Evolutionary conservation across 2,113 vertebrate species (phyloP).

Genomic region (Lepisosteus oculatus): DNA sequence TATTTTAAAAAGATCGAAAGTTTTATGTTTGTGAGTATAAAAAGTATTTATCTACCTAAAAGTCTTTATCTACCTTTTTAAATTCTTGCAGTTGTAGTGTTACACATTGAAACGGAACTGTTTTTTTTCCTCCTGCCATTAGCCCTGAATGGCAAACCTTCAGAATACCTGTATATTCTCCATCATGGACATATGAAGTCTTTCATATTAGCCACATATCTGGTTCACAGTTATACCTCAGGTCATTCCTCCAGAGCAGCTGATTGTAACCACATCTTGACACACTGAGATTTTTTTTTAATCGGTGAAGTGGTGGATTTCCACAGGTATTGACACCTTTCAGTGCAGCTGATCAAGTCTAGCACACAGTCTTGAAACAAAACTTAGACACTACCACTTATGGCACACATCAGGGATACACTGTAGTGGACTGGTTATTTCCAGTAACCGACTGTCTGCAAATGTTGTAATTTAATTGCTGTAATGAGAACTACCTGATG

Average conservation of each 20-base stretch:
- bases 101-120: too few relatives aligned
- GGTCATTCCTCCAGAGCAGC: slow-evolving; percentile 36
- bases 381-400: background rate
- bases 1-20: too few relatives aligned
- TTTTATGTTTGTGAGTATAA: too few relatives aligned
- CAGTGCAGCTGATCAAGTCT: slow-evolving; percentile 6
- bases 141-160: too few relatives aligned
- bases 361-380: background rate
- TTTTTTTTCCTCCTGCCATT: too few relatives aligned
- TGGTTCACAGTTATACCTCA: slow-evolving; percentile 44
- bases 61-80: too few relatives aligned
- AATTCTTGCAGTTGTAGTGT: too few relatives aligned
- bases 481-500: background rate
- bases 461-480: background rate
- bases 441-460: background rate
- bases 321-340: background rate
- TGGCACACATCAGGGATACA: background rate
- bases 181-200: background rate
- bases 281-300: slow-evolving; percentile 8
- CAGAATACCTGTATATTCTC: background rate
- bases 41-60: too few relatives aligned
- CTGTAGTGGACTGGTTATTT: slow-evolving; percentile 2
- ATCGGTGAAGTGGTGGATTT: background rate
- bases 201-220: slow-evolving; percentile 3
- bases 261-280: slow-evolving; percentile 19